These are phyloP conservation scores for Belonocnema kinseyi DNA, from an alignment of 1,140 invertebrate genomes.

Conservation along the genomic window DNA sequence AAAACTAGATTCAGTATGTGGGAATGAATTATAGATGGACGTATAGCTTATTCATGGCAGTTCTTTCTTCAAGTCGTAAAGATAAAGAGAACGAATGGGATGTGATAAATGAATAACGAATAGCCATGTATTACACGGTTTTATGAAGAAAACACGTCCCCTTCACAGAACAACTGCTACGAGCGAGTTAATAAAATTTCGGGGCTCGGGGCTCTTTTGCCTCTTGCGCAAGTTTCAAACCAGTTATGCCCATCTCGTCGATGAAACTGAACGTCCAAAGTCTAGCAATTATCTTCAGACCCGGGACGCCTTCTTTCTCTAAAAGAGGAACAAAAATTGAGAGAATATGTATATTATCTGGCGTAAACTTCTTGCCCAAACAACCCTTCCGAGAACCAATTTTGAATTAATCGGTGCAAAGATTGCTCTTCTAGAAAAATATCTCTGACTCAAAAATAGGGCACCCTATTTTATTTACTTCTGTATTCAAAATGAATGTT, in stretches of 20 bases:
- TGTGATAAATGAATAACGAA: conserved; percentile 12
- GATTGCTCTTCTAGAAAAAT: conserved; percentile 10
- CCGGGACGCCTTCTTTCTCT: conserved; percentile 14
- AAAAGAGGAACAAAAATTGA: conserved; percentile 22
- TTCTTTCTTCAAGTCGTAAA: conserved; percentile 4
- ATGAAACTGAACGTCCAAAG: conserved; percentile 17
- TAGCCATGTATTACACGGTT: conserved; percentile 4
- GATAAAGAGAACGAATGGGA: conserved; percentile 5
- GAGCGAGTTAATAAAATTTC: conserved; percentile 30
- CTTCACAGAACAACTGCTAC: conserved; percentile 2
- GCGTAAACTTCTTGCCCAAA: neutral
- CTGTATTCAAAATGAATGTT: too few species aligned
- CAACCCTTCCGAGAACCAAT: neutral
- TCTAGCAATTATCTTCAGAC: conserved; percentile 23
- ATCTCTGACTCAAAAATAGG: neutral
- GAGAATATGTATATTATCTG: conserved; percentile 40
- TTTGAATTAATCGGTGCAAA: conserved; percentile 25
- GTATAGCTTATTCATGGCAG: neutral
- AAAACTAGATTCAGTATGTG: neutral
- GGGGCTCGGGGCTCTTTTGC: neutral
- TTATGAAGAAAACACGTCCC: conserved; percentile 19
- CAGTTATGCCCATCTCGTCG: conserved; percentile 18
- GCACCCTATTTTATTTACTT: too few species aligned
- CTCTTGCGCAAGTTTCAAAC: conserved; percentile 27
- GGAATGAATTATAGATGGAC: neutral